These are phyloP conservation scores for Tenebrio molitor DNA, from an alignment of 1,140 invertebrate genomes.

Conservation along the genomic window DNA sequence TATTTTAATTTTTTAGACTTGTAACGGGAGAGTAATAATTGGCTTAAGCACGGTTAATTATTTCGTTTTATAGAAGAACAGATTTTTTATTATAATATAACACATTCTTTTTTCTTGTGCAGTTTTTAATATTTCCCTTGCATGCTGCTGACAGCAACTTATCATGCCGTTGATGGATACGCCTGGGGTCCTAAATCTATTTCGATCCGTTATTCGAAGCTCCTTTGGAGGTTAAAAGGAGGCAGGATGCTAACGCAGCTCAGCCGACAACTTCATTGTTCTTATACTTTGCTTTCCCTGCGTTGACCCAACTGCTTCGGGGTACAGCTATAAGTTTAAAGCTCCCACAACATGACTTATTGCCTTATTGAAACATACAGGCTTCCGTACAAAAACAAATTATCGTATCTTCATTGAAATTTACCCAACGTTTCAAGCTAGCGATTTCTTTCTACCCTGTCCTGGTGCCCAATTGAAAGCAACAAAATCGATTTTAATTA, in stretches of 20 bases:
- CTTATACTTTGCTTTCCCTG: conserved; percentile 15
- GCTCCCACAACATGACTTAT: conserved; percentile 25
- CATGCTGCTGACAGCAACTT: conserved; percentile 20
- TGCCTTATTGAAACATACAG: conserved; percentile 16
- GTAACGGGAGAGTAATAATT: no score
- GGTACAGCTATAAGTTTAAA: conserved; percentile 21
- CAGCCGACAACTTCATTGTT: conserved; percentile 35
- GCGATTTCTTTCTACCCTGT: no score
- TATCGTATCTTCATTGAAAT: no score
- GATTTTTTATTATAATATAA: background rate
- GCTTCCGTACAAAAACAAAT: no score
- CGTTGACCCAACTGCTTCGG: conserved; percentile 24
- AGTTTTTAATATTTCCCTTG: background rate
- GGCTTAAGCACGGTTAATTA: no score
- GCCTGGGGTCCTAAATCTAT: conserved; percentile 35
- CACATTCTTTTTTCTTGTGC: background rate
- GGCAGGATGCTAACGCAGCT: conserved; percentile 33
- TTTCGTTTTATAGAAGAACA: no score
- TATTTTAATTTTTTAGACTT: no score
- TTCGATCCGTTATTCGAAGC: conserved; percentile 27
- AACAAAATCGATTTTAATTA: no score
- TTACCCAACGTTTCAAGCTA: no score
- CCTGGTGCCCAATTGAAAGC: no score
- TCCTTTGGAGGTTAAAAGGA: conserved; percentile 22
- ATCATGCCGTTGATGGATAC: conserved; percentile 14